These are phyloP conservation scores for Ophioderma brevispina DNA, from an alignment of 35 echinoderm and acorn worm genomes.

Conservation along the genomic window DNA sequence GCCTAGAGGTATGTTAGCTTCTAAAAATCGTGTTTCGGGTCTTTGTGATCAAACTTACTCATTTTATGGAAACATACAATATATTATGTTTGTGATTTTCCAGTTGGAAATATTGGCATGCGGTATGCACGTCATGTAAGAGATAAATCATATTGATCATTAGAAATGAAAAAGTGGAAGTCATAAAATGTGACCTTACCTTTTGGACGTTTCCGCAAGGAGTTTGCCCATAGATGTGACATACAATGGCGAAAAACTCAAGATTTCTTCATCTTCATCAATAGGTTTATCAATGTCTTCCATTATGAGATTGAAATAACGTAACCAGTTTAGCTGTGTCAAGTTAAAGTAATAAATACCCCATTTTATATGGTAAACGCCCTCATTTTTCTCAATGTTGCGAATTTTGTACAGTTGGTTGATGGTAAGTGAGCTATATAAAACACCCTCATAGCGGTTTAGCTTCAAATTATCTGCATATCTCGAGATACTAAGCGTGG, in stretches of 20 bases:
- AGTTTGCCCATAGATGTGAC: background rate
- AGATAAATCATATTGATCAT: background rate
- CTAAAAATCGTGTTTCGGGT: background rate
- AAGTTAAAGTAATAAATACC: too few relatives aligned
- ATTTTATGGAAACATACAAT: background rate
- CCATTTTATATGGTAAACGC: too few relatives aligned
- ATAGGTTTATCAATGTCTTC: slow-evolving; percentile 1
- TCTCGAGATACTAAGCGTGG: too few relatives aligned
- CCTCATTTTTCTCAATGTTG: too few relatives aligned
- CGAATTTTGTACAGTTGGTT: too few relatives aligned
- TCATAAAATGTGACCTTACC: too few relatives aligned
- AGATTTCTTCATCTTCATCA: background rate
- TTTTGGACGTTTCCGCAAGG: background rate
- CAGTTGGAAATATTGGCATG: background rate
- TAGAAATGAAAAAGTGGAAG: too few relatives aligned
- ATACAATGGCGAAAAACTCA: background rate
- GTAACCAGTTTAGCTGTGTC: background rate
- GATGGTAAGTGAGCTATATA: too few relatives aligned
- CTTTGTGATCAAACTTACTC: background rate
- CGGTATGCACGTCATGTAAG: background rate
- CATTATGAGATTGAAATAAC: slow-evolving; percentile 22
- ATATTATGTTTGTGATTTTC: background rate
- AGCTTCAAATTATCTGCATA: too few relatives aligned
- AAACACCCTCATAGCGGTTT: too few relatives aligned
- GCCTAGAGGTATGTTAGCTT: background rate